Evolutionary conservation across 2,797 vertebrate species (phyloP).

Genomic region (Ctenopoma kingsleyae): DNA sequence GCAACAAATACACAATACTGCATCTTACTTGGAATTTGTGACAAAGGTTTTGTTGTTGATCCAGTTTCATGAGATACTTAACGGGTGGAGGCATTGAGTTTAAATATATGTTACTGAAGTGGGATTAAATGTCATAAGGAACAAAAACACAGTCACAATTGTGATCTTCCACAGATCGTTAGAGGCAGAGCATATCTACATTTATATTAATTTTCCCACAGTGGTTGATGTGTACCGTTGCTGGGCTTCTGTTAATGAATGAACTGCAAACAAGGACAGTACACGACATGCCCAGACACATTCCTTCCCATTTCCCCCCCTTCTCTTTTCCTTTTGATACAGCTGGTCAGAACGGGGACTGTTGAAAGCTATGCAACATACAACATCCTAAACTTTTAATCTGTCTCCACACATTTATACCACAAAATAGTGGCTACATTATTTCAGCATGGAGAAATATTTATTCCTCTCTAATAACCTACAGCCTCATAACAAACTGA

Average conservation of each 20-base stretch:
- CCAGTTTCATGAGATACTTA: conserved; percentile 37
- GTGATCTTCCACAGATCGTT: conserved; percentile 13
- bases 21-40: background rate
- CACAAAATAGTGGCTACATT: background rate
- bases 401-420: background rate
- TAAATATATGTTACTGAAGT: conserved; percentile 28
- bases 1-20: background rate
- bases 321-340: conserved; percentile 12
- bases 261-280: conserved; percentile 48
- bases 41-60: conserved; percentile 12
- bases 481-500: background rate
- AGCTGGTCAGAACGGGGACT: conserved; percentile 41
- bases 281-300: conserved; percentile 65
- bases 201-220: conserved; percentile 38
- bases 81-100: conserved; percentile 20
- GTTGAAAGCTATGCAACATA: conserved; percentile 8
- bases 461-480: background rate
- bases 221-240: conserved; percentile 33
- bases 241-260: conserved; percentile 67
- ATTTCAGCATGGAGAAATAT: background rate
- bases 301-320: conserved; percentile 14
- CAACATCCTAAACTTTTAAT: conserved; percentile 2
- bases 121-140: conserved; percentile 29
- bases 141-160: conserved; percentile 19
- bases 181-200: conserved; percentile 6